Percentiles rank a stretch among this genome's conserved stretches.
Evolutionary conservation across 2,797 vertebrate species (phyloP).

Genomic region (Typhlichthys subterraneus): DNA sequence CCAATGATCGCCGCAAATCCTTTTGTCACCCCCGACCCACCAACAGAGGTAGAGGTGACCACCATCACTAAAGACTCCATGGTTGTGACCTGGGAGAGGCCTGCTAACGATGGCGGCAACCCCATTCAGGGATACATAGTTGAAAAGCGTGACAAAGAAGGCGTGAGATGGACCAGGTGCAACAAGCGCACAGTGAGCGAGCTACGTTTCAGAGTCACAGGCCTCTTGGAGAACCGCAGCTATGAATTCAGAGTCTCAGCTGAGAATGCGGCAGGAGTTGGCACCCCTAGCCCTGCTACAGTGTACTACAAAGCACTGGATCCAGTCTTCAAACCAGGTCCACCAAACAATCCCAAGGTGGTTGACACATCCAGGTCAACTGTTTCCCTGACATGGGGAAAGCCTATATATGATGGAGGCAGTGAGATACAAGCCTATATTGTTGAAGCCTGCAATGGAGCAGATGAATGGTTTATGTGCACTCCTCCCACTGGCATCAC

Average conservation of each 20-base stretch:
- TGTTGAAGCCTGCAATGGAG: conserved; percentile 88
- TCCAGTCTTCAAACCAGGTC: conserved; percentile 95
- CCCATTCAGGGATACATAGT: conserved; percentile 91
- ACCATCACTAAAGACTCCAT: conserved; percentile 96
- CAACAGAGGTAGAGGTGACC: conserved; percentile 89
- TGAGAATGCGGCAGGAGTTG: conserved; percentile 95
- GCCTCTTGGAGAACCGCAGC: conserved; percentile 91
- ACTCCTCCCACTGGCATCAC: conserved; percentile 91
- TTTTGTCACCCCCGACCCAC: conserved; percentile 88
- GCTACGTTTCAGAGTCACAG: conserved; percentile 91
- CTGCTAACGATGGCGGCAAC: conserved; percentile 90
- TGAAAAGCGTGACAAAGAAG: conserved; percentile 97
- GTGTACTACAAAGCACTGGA: conserved; percentile 91
- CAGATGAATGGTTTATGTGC: conserved; percentile 93
- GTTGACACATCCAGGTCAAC: conserved; percentile 90
- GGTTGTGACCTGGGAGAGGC: conserved; percentile 96
- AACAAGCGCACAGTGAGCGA: conserved; percentile 93
- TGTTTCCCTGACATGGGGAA: conserved; percentile 92
- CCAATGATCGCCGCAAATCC: conserved; percentile 91
- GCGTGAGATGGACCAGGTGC: conserved; percentile 95
- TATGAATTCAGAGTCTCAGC: conserved; percentile 97
- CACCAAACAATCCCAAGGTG: conserved; percentile 95
- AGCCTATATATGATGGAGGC: conserved; percentile 98
- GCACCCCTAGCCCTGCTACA: conserved; percentile 87
- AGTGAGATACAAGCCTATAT: conserved; percentile 97